These are phyloP conservation scores for Corythornis madagascariensis DNA, from an alignment of 2,113 vertebrate species.

Conservation along the genomic window DNA sequence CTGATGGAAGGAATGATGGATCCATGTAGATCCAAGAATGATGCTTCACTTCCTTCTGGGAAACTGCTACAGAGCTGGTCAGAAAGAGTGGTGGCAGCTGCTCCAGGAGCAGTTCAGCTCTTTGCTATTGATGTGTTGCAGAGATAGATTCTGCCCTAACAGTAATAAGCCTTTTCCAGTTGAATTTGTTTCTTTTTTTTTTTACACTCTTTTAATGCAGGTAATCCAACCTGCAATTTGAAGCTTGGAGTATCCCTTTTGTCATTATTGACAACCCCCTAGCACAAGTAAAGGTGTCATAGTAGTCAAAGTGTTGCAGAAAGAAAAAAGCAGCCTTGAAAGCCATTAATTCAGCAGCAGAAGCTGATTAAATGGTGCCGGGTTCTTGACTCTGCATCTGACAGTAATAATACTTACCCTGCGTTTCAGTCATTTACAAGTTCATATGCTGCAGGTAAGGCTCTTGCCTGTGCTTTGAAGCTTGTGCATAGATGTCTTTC, in stretches of 20 bases:
- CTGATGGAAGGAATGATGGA: not conserved
- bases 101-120: not conserved
- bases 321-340: conserved; percentile 1
- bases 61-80: not conserved
- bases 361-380: conserved; percentile 14
- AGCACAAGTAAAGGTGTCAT: conserved; percentile 40
- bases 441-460: not conserved
- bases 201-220: not conserved
- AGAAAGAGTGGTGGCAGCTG: not conserved
- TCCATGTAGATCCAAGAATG: not conserved
- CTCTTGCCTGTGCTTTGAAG: not conserved
- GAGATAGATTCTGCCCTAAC: not conserved
- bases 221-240: conserved; percentile 57
- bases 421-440: not conserved
- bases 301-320: conserved; percentile 11
- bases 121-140: not conserved
- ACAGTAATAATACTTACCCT: not conserved
- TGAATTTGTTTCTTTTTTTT: not conserved
- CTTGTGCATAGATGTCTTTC: not conserved
- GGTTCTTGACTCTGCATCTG: not conserved
- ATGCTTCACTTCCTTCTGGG: not conserved
- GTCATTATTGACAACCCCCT: conserved; percentile 34
- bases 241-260: conserved; percentile 35
- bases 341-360: conserved; percentile 30
- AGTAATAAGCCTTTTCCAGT: not conserved